A percentile compares a stretch with the other conserved stretches of the same genome.
Conservation (phyloP, 2,113 vertebrate genomes). For the Lontra canadensis region DNA sequence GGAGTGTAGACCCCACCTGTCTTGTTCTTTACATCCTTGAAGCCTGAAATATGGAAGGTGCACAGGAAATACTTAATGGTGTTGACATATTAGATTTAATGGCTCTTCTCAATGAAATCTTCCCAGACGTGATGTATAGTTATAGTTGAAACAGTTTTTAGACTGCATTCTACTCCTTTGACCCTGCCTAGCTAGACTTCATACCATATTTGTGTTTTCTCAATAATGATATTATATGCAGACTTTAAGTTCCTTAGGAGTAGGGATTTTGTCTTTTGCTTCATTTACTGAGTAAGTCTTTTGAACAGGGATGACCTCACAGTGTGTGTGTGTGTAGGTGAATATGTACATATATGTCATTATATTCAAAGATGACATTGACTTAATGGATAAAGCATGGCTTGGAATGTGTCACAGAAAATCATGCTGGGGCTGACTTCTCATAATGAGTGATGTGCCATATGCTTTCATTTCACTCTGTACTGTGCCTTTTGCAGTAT, state of each 20-base stretch:
- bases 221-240: not conserved
- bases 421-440: not conserved
- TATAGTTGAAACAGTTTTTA: not conserved
- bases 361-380: not conserved
- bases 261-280: not conserved
- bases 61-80: not conserved
- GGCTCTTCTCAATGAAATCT: not conserved
- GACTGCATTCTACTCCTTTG: not conserved
- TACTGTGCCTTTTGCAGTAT: not conserved
- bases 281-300: not conserved
- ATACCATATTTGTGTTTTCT: not conserved
- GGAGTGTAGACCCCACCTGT: fast-evolving
- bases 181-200: not conserved
- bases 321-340: not conserved
- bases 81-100: not conserved
- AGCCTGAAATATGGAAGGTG: not conserved
- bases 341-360: not conserved
- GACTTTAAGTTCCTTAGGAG: not conserved
- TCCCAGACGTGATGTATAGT: not conserved
- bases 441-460: not conserved
- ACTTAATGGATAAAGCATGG: not conserved
- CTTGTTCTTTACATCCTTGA: not conserved
- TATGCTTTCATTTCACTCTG: not conserved
- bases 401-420: not conserved
- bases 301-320: not conserved